Percentiles rank a stretch among this genome's conserved stretches.
These are phyloP conservation scores for Danaus chrysippus DNA, from an alignment of 2,888 invertebrate genomes.

Conservation along the genomic window DNA sequence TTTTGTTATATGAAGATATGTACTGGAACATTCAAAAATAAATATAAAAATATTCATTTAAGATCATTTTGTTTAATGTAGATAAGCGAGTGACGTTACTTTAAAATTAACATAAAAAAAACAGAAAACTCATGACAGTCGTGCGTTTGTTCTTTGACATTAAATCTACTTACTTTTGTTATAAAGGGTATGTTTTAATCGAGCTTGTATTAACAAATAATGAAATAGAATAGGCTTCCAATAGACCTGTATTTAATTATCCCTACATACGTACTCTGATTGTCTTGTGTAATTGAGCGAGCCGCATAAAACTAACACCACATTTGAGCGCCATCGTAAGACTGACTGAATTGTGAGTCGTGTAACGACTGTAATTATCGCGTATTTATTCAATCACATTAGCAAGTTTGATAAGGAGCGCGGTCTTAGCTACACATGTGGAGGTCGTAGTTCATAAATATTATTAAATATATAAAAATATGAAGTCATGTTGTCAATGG, in stretches of 20 bases:
- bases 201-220: neutral
- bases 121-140: too few relatives aligned
- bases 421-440: conserved; percentile 34
- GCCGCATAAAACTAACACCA: conserved; percentile 54
- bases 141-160: too few relatives aligned
- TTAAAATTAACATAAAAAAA: conserved; percentile 1
- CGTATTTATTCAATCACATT: conserved; percentile 46
- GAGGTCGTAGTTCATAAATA: conserved; percentile 1
- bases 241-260: neutral
- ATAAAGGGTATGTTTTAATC: too few relatives aligned
- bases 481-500: too few relatives aligned
- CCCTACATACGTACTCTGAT: conserved; percentile 50
- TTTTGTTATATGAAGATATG: too few relatives aligned
- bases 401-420: conserved; percentile 58
- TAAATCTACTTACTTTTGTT: too few relatives aligned
- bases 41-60: neutral
- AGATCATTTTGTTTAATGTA: neutral
- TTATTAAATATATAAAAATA: conserved; percentile 1
- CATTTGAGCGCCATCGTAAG: conserved; percentile 32
- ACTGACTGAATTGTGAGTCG: conserved; percentile 20
- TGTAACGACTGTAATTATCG: conserved; percentile 19
- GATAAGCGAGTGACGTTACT: conserved; percentile 1
- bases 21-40: neutral
- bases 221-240: neutral
- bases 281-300: conserved; percentile 44